These are phyloP conservation scores for Ophiothrix spiculata DNA, from an alignment of 35 echinoderm and acorn worm genomes.

Conservation along the genomic window DNA sequence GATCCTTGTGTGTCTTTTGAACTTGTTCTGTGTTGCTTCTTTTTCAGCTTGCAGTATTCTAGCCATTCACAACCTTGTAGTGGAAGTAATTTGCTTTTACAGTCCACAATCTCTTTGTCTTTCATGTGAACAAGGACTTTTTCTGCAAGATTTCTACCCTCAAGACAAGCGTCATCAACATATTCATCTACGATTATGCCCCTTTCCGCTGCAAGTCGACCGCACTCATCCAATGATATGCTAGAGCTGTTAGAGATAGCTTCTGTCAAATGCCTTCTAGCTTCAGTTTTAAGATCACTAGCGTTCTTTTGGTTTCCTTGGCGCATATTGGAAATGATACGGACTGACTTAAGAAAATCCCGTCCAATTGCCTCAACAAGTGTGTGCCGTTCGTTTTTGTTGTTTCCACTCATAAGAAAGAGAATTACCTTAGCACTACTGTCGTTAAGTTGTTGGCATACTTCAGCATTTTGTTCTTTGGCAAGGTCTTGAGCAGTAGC, in stretches of 20 bases:
- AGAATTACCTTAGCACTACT: not conserved
- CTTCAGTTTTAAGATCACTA: constrained; percentile 14
- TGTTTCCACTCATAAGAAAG: constrained; percentile 17
- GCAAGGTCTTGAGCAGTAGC: not conserved
- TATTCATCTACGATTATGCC: constrained; percentile 32
- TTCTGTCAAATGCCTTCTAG: not conserved
- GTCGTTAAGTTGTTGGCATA: not conserved
- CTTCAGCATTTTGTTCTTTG: not conserved
- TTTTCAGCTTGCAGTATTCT: not conserved
- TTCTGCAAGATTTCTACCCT: constrained; percentile 15
- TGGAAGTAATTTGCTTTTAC: not conserved
- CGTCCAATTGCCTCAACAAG: constrained; percentile 10
- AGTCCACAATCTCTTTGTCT: not conserved
- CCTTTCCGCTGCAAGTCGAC: not conserved
- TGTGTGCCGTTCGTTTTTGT: not conserved
- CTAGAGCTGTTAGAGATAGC: not conserved
- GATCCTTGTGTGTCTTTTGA: not conserved
- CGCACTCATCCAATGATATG: not conserved
- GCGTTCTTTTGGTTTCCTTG: constrained; percentile 2
- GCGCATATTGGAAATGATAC: constrained; percentile 9
- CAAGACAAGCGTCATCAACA: not conserved
- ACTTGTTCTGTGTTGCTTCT: not conserved
- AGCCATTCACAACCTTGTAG: not conserved
- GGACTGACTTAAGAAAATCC: not conserved
- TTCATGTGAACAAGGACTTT: not conserved